These are phyloP conservation scores for Phlogophora meticulosa DNA, from an alignment of 2,888 invertebrate species.

Conservation along the genomic window DNA sequence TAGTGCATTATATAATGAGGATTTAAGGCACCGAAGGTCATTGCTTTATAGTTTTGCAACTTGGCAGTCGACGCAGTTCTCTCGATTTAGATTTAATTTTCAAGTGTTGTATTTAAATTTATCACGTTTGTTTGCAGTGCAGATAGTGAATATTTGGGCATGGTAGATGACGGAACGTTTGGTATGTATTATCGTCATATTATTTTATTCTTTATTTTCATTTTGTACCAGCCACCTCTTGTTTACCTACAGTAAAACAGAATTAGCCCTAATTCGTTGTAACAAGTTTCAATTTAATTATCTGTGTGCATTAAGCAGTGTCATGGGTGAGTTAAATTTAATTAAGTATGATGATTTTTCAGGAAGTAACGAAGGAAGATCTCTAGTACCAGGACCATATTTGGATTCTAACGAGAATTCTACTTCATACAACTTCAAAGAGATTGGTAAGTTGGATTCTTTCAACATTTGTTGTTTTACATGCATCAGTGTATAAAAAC, in stretches of 20 bases:
- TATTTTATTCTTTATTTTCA: conserved; percentile 10
- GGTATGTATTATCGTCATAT: conserved; percentile 75
- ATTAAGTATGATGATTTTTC: conserved; percentile 81
- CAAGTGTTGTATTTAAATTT: conserved; percentile 65
- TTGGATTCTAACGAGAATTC: conserved; percentile 89
- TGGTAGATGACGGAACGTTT: conserved; percentile 85
- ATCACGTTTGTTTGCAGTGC: conserved; percentile 83
- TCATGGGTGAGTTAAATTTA: conserved; percentile 72
- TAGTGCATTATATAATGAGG: conserved; percentile 83
- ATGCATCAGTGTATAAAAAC: too few species aligned
- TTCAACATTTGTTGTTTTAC: conserved; percentile 28
- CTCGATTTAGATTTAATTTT: conserved; percentile 68
- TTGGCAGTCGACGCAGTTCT: conserved; percentile 79
- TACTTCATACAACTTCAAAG: conserved; percentile 81
- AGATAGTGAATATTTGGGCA: conserved; percentile 86
- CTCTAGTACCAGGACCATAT: conserved; percentile 90
- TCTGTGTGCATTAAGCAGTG: conserved; percentile 46
- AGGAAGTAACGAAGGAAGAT: conserved; percentile 86
- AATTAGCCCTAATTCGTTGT: conserved; percentile 49
- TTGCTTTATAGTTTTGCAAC: conserved; percentile 80
- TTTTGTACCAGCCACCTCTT: conserved; percentile 25
- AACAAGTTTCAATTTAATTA: conserved; percentile 73
- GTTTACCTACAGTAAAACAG: conserved; percentile 52
- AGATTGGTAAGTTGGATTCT: conserved; percentile 81
- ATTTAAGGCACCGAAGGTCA: conserved; percentile 85